Evolutionary conservation across 2,797 vertebrate genomes (phyloP).

Genomic region (Apogon talboti): DNA sequence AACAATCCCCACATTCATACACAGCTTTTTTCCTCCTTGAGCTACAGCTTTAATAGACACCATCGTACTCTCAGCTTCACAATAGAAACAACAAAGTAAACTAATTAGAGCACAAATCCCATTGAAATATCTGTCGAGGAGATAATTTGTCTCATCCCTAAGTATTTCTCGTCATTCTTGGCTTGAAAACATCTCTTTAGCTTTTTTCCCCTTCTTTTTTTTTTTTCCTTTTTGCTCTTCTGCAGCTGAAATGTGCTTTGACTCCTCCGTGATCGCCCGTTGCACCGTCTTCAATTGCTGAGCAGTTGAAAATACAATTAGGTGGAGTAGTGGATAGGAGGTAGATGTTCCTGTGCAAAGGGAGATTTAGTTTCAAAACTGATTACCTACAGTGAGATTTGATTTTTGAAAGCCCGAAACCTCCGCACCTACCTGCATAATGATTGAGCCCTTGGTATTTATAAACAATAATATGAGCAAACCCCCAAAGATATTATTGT

Average conservation of each 20-base stretch:
- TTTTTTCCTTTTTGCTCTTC: slow-evolving; percentile 19
- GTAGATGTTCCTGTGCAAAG: slow-evolving; percentile 3
- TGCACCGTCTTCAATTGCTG: slow-evolving; percentile 9
- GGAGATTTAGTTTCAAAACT: slow-evolving; percentile 39
- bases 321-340: slow-evolving; percentile 6
- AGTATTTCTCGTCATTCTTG: slow-evolving; percentile 36
- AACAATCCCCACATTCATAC: background rate
- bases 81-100: slow-evolving; percentile 30
- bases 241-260: slow-evolving; percentile 20
- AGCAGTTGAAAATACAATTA: slow-evolving; percentile 32
- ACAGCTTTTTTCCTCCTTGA: slow-evolving; percentile 1
- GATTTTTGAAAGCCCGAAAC: slow-evolving; percentile 38
- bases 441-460: slow-evolving; percentile 13
- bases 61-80: slow-evolving; percentile 24
- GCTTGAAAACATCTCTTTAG: slow-evolving; percentile 3
- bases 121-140: slow-evolving; percentile 34
- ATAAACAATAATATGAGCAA: slow-evolving; percentile 21
- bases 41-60: slow-evolving; percentile 16
- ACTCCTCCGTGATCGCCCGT: slow-evolving; percentile 16
- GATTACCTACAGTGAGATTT: slow-evolving; percentile 23
- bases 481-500: slow-evolving; percentile 12
- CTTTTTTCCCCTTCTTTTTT: slow-evolving; percentile 13
- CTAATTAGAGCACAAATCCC: slow-evolving; percentile 47
- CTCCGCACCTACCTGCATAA: slow-evolving; percentile 5
- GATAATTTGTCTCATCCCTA: slow-evolving; percentile 47